Evolutionary conservation across 2,113 vertebrate genomes (phyloP).

Genomic region (Brachirus orientalis): DNA sequence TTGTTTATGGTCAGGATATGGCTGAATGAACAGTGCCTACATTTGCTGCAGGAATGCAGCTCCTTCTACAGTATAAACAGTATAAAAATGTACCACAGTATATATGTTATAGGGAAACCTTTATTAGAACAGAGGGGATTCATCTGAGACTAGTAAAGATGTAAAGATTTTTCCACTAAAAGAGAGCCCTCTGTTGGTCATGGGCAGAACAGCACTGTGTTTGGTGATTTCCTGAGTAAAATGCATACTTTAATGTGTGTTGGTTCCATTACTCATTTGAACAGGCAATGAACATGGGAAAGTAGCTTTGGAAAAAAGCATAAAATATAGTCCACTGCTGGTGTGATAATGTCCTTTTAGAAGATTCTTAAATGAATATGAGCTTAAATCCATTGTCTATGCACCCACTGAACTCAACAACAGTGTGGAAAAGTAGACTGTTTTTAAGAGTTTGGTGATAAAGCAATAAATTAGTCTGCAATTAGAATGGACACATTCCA

Average conservation of each 20-base stretch:
- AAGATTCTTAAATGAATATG: not conserved
- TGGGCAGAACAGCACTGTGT: not conserved
- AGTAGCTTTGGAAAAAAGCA: not conserved
- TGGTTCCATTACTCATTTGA: not conserved
- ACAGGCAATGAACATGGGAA: not conserved
- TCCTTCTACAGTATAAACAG: slow-evolving; percentile 10
- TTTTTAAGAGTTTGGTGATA: not conserved
- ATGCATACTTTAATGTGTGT: not conserved
- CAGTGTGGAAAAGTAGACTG: not conserved
- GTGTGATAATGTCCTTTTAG: not conserved
- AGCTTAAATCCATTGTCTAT: not conserved
- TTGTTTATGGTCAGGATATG: slow-evolving; percentile 5
- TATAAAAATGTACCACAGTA: slow-evolving; percentile 20
- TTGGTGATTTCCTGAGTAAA: not conserved
- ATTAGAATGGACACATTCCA: not conserved
- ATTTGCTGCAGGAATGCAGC: not conserved
- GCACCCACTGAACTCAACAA: not conserved
- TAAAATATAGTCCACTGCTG: not conserved
- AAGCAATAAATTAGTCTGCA: not conserved
- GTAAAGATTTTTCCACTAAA: not conserved
- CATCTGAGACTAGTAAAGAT: slow-evolving; percentile 13
- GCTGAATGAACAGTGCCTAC: slow-evolving; percentile 7
- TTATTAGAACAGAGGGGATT: slow-evolving; percentile 10
- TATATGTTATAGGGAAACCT: slow-evolving; percentile 15
- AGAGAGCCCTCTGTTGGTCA: slow-evolving; percentile 48